These are phyloP conservation scores for Callyntrura guangdongensis DNA, from an alignment of 2,888 invertebrate genomes.

Conservation along the genomic window DNA sequence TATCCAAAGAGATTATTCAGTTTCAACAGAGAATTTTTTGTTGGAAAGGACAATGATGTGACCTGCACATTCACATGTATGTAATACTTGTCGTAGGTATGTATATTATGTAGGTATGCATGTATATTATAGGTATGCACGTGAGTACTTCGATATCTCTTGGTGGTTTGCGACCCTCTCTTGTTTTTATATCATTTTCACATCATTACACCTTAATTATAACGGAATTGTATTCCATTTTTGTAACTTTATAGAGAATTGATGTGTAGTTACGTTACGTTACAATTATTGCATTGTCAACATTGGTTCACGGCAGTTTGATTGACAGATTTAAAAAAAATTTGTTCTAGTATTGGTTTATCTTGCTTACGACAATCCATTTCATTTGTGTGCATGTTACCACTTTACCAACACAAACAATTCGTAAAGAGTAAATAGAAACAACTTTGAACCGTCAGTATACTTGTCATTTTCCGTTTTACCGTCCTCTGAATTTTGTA, in stretches of 20 bases:
- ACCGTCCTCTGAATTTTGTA: slow-evolving; percentile 84
- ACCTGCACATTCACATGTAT: slow-evolving; percentile 61
- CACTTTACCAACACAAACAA: neutral
- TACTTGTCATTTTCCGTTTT: slow-evolving; percentile 59
- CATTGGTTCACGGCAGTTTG: slow-evolving; percentile 51
- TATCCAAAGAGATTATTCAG: slow-evolving; percentile 12
- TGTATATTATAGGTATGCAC: neutral
- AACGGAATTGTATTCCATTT: neutral
- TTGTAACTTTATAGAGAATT: neutral
- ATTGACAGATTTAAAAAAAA: slow-evolving; percentile 37
- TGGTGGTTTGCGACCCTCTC: neutral
- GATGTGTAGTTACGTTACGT: slow-evolving; percentile 13
- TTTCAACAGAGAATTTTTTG: slow-evolving; percentile 29
- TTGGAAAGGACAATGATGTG: slow-evolving; percentile 46
- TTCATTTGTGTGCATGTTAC: neutral
- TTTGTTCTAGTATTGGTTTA: slow-evolving; percentile 15
- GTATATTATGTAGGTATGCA: neutral
- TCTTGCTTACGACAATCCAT: slow-evolving; percentile 1
- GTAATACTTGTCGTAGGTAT: slow-evolving; percentile 11
- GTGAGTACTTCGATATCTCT: neutral
- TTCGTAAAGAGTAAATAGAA: slow-evolving; percentile 2
- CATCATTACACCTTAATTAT: neutral
- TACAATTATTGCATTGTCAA: slow-evolving; percentile 56
- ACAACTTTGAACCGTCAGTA: slow-evolving; percentile 48
- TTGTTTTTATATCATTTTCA: neutral